phyloP scores from a whole-genome alignment of 2,888 invertebrate genomes.

The Fragum whitleyi region DNA sequence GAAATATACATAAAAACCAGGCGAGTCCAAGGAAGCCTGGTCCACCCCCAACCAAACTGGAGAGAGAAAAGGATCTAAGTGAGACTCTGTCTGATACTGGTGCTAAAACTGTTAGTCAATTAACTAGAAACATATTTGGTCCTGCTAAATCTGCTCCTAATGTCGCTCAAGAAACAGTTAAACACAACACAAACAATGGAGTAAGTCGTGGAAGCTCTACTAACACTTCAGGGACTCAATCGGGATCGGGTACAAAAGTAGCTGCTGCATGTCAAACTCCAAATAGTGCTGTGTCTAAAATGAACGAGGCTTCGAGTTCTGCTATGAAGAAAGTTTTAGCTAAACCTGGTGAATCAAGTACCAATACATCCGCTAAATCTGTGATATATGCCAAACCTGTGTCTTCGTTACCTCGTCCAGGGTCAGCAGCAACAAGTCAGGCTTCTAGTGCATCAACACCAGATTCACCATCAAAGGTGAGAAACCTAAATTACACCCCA shows the following conservation, averaged over 20 bases:
- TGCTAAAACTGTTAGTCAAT: slow-evolving; percentile 18
- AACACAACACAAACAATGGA: background rate
- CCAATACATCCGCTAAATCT: slow-evolving; percentile 41
- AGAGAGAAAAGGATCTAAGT: slow-evolving; percentile 58
- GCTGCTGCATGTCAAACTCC: slow-evolving; percentile 54
- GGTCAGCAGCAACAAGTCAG: slow-evolving; percentile 47
- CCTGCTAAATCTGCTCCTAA: slow-evolving; percentile 38
- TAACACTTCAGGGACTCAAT: background rate
- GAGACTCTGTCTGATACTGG: slow-evolving; percentile 14
- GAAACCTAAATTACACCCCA: slow-evolving; percentile 78
- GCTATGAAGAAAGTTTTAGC: slow-evolving; percentile 27
- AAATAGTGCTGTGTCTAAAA: slow-evolving; percentile 41
- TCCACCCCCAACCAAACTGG: slow-evolving; percentile 55
- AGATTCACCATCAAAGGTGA: slow-evolving; percentile 63
- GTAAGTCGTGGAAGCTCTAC: background rate
- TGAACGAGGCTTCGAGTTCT: slow-evolving; percentile 27
- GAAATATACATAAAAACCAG: slow-evolving; percentile 24
- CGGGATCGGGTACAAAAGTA: slow-evolving; percentile 38
- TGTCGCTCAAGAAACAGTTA: slow-evolving; percentile 13
- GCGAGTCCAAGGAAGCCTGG: slow-evolving; percentile 5
- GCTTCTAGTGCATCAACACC: slow-evolving; percentile 51
- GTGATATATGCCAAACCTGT: slow-evolving; percentile 64
- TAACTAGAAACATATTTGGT: slow-evolving; percentile 52
- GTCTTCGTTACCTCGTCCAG: slow-evolving; percentile 70
- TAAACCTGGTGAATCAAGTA: slow-evolving; percentile 23